Conservation (phyloP, 2,113 vertebrate species). For the Ameiurus melas region DNA sequence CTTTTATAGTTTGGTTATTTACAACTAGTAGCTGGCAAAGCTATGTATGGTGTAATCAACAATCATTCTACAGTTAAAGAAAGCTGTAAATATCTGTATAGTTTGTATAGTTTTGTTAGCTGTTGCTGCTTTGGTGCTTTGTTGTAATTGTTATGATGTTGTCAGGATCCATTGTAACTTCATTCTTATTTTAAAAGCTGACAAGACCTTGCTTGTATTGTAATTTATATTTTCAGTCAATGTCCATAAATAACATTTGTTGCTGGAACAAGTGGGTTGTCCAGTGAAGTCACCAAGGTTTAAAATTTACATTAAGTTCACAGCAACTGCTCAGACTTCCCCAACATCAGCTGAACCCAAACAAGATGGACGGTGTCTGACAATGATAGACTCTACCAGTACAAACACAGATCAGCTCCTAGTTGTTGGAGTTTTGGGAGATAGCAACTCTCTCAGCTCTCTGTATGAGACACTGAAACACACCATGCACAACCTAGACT, state of each 20-base stretch:
- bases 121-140: not conserved
- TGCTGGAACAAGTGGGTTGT: not conserved
- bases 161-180: not conserved
- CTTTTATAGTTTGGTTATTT: not conserved
- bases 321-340: not conserved
- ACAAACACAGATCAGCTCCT: constrained; percentile 18
- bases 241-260: constrained; percentile 14
- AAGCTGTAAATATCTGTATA: not conserved
- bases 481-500: constrained; percentile 30
- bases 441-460: constrained; percentile 28
- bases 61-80: not conserved
- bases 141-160: not conserved
- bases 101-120: not conserved
- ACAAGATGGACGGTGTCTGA: constrained; percentile 23
- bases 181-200: not conserved
- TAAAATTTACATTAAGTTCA: not conserved
- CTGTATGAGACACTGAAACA: constrained; percentile 37
- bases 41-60: not conserved
- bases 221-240: not conserved
- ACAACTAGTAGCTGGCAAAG: not conserved
- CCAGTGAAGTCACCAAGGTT: not conserved
- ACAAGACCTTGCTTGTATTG: not conserved
- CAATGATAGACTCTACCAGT: constrained; percentile 27
- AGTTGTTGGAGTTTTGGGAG: constrained; percentile 30
- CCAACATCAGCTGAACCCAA: not conserved